Percentiles rank a stretch among this genome's conserved stretches.
Evolutionary conservation across 2,888 invertebrate genomes (phyloP).

Genomic region (Aricia artaxerxes): DNA sequence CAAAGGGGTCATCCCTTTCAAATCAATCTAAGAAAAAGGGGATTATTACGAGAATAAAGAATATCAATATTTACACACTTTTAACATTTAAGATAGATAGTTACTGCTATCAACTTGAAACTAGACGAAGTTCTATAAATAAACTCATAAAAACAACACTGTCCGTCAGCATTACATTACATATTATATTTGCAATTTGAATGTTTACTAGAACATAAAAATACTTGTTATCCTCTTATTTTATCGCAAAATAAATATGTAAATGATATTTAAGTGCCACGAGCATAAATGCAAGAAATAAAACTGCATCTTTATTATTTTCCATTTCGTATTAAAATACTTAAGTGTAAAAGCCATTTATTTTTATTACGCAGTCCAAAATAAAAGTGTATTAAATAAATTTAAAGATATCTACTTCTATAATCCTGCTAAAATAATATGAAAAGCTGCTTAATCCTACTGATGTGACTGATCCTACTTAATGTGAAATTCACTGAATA

Average conservation of each 20-base stretch:
- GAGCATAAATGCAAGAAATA: not conserved
- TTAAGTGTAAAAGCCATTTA: not conserved
- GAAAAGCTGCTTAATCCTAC: not conserved
- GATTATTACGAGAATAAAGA: too few species aligned
- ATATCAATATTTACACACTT: too few species aligned
- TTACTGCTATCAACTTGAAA: not conserved
- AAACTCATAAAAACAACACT: not conserved
- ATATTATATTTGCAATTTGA: not conserved
- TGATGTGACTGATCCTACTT: too few species aligned
- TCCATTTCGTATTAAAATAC: constrained; percentile 1
- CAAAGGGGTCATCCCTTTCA: too few species aligned
- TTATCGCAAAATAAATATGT: constrained; percentile 19
- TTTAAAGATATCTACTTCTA: not conserved
- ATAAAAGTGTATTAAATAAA: not conserved
- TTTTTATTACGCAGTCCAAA: not conserved
- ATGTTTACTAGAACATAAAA: constrained; percentile 12
- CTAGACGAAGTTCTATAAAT: not conserved
- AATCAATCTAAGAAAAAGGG: too few species aligned
- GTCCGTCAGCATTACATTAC: constrained; percentile 2
- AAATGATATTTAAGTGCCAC: constrained; percentile 8
- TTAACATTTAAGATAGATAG: not conserved
- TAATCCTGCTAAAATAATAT: not conserved
- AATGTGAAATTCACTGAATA: too few species aligned
- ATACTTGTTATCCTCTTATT: not conserved
- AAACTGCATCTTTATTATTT: constrained; percentile 2